Base-by-base conservation (phyloP, 1,140 invertebrate genomes). In the Eumaeus atala region DNA sequence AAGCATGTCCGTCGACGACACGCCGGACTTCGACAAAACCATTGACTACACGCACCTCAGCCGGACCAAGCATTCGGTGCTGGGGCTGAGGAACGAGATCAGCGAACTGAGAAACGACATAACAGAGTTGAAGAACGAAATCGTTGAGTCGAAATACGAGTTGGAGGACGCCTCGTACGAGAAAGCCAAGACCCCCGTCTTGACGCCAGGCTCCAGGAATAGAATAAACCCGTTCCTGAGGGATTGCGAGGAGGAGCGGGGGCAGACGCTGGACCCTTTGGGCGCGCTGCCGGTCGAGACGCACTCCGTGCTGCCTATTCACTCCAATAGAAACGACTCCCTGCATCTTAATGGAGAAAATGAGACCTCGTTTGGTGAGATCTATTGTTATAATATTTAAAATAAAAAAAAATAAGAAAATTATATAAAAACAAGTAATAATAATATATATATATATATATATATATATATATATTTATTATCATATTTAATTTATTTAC, bases 1-100 rank as follows among this genome's bases (percentile, higher is more conserved):
- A 60, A 97, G 95, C 69, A 95, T 96, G 78, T 96, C 94, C 71
- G 93, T 95, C 44, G 95, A 96, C 86, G 94, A 95, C 66, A 95
- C 94, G 10, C 94, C 94, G 17, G 93, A 94, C 79, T 87, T 86
- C 59, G 87, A 88, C 64, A 76, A 76, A 55, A 67, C 75, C 10
- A 67, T 84, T 67, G 76, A 78, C 56, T 81, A 85, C 66, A 72
- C 80, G 11, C 74, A 83, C 48, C 58, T 84, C 51, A 80, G 67
- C 36, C 67, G 85, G 54, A 75, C 83, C 47, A 83, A 85, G 57
- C 78, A 71, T 40, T 81, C 84, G 0, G 70, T 85, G 64, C 70
- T 68, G 6, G 82, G 85, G 9, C 70, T 87, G 7, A 70, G 85
- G 59, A 86, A 76, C 37, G 87, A 87, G 38, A 87, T 85, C 48